Base-by-base conservation (phyloP, 2,797 vertebrate species). In the Tenualosa ilisha region DNA sequence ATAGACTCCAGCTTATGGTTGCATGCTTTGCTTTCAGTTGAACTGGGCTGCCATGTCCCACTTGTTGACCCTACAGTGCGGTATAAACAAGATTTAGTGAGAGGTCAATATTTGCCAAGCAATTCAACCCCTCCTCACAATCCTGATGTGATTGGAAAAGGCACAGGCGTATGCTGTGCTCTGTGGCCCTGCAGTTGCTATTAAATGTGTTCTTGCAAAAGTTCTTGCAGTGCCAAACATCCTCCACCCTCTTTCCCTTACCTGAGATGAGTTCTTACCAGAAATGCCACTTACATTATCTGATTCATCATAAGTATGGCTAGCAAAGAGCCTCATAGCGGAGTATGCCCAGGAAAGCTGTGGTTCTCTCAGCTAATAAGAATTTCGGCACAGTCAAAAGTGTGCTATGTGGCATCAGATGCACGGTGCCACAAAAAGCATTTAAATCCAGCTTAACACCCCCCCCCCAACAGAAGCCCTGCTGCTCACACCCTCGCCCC, bases 61-160 rank as follows among this genome's bases (percentile, higher is more conserved):
- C 87, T 88, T 90, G 88, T 92, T 93, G 91, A 92, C 91, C 90
- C 85, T 51, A 31, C 85, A 88, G 89, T 86, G 84, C 75, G 83
- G 86, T 90, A 92, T 89, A 93, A 93, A 92, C 88, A 91, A 87
- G 90, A 92, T 92, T 92, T 91, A 88, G 83, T 89, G 88, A 61
- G 68, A 81, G 86, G 88, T 92, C 87, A 85, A 87, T 92, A 90
- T 89, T 83, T 89, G 86, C 85, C 85, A 84, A 59, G 83, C 86
- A 68, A 82, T 82, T 83, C 20, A 84, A 84, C 84, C 85, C 81
- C 63, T 88, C 68, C 68, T 85, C 89, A 82, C 79, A 86, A 87
- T 85, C 88, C 89, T 89, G 89, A 81, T 89, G 86, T 88, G 89
- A 92, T 89, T 90, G 89, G 87, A 89, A 89, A 85, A 87, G 83